Conservation (phyloP, 2,888 invertebrate genomes). For the Argyresthia goedartella region DNA sequence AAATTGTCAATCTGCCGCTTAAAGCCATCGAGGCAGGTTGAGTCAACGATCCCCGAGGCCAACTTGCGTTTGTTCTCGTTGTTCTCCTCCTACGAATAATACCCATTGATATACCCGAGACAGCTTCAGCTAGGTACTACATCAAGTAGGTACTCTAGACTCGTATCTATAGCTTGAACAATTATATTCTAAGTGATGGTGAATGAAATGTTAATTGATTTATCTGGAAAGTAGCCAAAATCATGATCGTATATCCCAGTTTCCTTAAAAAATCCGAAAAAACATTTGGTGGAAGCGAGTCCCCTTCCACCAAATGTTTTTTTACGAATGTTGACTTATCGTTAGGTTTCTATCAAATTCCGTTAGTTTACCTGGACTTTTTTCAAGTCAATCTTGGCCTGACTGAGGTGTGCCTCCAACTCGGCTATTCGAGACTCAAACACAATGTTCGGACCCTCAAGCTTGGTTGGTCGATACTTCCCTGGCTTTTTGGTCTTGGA, state of each 20-base stretch:
- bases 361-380: slow-evolving; percentile 77
- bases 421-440: slow-evolving; percentile 89
- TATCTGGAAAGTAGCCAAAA: no score
- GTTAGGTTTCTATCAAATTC: no score
- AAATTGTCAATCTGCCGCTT: slow-evolving; percentile 79
- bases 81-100: slow-evolving; percentile 48
- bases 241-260: no score
- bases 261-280: no score
- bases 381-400: slow-evolving; percentile 81
- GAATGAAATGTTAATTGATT: no score
- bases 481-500: slow-evolving; percentile 38
- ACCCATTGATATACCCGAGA: background rate
- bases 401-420: slow-evolving; percentile 85
- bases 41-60: slow-evolving; percentile 63
- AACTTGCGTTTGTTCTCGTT: slow-evolving; percentile 61
- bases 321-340: no score
- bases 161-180: no score
- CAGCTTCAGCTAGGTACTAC: no score
- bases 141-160: no score
- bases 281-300: no score
- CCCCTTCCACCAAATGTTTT: no score
- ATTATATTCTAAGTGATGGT: no score
- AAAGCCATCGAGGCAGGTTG: slow-evolving; percentile 72
- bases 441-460: slow-evolving; percentile 84
- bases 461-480: slow-evolving; percentile 39